These are phyloP conservation scores for Indicator indicator DNA, from an alignment of 2,113 vertebrate species.

Conservation along the genomic window DNA sequence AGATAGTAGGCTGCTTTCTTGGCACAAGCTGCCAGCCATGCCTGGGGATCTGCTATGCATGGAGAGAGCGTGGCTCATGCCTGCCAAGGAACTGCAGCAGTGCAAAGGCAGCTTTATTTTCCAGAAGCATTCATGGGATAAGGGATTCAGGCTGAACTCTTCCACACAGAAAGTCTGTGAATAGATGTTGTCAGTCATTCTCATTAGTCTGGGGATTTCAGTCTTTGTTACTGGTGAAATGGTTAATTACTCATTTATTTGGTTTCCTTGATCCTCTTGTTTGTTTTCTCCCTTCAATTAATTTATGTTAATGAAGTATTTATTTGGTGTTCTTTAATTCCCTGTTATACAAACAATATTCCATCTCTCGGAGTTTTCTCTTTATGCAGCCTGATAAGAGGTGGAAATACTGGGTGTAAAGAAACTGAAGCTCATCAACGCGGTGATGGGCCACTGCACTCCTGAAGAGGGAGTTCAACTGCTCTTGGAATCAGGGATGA, in stretches of 20 bases:
- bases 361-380: neutral
- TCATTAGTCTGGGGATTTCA: constrained; percentile 40
- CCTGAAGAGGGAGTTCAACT: neutral
- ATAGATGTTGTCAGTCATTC: neutral
- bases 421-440: neutral
- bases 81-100: neutral
- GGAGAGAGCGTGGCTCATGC: neutral
- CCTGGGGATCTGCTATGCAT: neutral
- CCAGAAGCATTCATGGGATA: neutral
- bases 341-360: constrained; percentile 3
- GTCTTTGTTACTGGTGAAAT: constrained; percentile 43
- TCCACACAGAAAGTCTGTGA: neutral
- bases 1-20: neutral
- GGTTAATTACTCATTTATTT: constrained; percentile 51
- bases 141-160: neutral
- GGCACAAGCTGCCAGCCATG: neutral
- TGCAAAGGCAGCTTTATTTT: constrained; percentile 14
- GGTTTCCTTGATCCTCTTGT: constrained; percentile 7
- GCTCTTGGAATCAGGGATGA: neutral
- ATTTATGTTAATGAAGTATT: constrained; percentile 49
- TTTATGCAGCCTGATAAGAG: neutral
- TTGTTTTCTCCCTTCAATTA: constrained; percentile 49
- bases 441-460: neutral
- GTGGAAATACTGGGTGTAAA: neutral
- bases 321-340: constrained; percentile 34